Evolutionary conservation across 2,888 invertebrate species (phyloP).

Genomic region (Dryomyza anilis): DNA sequence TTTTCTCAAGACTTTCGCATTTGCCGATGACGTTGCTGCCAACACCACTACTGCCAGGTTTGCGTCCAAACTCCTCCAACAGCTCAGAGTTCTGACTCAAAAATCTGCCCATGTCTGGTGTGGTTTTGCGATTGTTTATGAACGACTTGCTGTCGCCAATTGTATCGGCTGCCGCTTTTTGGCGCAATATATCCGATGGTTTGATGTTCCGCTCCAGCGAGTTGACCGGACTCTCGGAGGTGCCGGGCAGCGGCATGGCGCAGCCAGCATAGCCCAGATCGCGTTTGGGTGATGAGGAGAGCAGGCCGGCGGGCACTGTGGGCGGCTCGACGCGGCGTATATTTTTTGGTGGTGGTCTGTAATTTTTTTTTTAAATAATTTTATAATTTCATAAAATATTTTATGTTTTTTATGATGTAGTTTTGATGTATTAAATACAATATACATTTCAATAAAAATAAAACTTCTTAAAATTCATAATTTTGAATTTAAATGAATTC

Average conservation of each 20-base stretch:
- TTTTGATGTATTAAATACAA: too few species aligned
- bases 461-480: too few species aligned
- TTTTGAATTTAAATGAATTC: not conserved
- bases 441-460: too few species aligned
- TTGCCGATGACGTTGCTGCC: too few species aligned
- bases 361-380: not conserved
- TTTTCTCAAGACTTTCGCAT: slow-evolving; percentile 58
- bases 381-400: not conserved
- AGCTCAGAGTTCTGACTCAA: slow-evolving; percentile 56
- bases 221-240: slow-evolving; percentile 55
- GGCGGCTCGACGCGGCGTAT: slow-evolving; percentile 69
- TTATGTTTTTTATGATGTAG: too few species aligned
- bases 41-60: too few species aligned
- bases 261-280: slow-evolving; percentile 51
- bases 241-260: slow-evolving; percentile 48
- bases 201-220: slow-evolving; percentile 61
- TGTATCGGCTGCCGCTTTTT: slow-evolving; percentile 61
- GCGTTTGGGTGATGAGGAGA: slow-evolving; percentile 57
- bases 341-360: slow-evolving; percentile 70
- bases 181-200: slow-evolving; percentile 61
- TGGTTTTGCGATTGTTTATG: slow-evolving; percentile 56
- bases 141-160: slow-evolving; percentile 57
- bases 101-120: slow-evolving; percentile 56
- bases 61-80: slow-evolving; percentile 59
- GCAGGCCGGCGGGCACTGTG: slow-evolving; percentile 56